Percentiles rank a stretch among this genome's conserved stretches.
phyloP scores from a whole-genome alignment of 2,888 invertebrate genomes.

The Hypolimnas misippus region DNA sequence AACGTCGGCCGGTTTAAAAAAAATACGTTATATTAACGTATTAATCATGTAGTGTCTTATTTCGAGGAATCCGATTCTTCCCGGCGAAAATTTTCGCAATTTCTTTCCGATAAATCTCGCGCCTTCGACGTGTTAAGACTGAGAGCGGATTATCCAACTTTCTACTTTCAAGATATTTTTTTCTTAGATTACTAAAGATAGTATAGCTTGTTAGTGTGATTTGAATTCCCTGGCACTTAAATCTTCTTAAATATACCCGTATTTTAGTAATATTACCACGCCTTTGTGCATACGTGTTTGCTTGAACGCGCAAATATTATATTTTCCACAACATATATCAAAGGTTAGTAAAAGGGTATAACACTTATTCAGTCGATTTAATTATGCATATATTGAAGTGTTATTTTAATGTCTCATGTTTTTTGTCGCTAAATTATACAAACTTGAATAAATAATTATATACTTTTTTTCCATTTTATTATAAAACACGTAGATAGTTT shows the following conservation, averaged over 20 bases:
- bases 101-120: slow-evolving; percentile 26
- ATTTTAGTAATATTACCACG: background rate
- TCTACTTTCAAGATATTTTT: slow-evolving; percentile 22
- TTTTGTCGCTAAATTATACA: no score
- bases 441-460: no score
- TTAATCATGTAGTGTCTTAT: background rate
- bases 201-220: no score
- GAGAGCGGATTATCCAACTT: slow-evolving; percentile 27
- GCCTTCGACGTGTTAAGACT: slow-evolving; percentile 23
- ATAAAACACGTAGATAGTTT: no score
- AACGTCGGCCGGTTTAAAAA: slow-evolving; percentile 33
- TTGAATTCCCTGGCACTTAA: background rate
- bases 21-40: background rate
- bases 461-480: no score
- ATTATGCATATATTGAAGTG: background rate
- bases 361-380: background rate
- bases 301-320: background rate
- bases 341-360: background rate
- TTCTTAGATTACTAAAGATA: background rate
- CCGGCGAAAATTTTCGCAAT: slow-evolving; percentile 1
- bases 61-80: background rate
- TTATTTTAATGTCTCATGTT: background rate
- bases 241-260: background rate
- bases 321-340: slow-evolving; percentile 4
- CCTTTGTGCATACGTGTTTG: background rate